Evolutionary conservation across 1,140 invertebrate species (phyloP).

Genomic region (Armadillidium nasatum): DNA sequence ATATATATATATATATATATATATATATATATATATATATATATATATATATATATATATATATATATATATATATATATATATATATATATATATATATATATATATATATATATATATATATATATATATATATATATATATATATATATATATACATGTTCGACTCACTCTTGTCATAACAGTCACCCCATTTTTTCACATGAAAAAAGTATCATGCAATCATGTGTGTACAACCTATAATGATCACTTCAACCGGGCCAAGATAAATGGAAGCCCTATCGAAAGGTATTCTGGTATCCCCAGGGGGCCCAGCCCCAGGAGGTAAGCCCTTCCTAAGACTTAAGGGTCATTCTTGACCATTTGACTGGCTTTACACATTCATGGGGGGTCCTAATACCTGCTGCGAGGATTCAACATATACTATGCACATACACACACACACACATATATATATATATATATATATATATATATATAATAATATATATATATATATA

Average conservation of each 20-base stretch:
- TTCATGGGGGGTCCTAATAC: background rate
- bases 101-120: background rate
- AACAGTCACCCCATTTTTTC: background rate
- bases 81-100: background rate
- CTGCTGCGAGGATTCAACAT: background rate
- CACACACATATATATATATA: too few species aligned
- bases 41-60: background rate
- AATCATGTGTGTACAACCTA: background rate
- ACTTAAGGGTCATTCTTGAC: background rate
- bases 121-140: background rate
- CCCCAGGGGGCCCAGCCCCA: background rate
- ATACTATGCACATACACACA: too few species aligned
- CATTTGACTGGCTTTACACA: background rate
- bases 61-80: background rate
- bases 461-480: too few species aligned
- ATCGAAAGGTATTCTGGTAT: background rate
- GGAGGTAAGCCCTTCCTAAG: background rate
- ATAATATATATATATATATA: too few species aligned
- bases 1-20: background rate
- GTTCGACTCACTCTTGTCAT: background rate
- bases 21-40: conserved; percentile 6
- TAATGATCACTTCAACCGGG: background rate
- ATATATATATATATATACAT: background rate
- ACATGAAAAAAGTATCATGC: background rate
- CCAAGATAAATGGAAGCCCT: background rate